These are phyloP conservation scores for Aleiodes leptofemur DNA, from an alignment of 2,888 invertebrate genomes.

Conservation along the genomic window DNA sequence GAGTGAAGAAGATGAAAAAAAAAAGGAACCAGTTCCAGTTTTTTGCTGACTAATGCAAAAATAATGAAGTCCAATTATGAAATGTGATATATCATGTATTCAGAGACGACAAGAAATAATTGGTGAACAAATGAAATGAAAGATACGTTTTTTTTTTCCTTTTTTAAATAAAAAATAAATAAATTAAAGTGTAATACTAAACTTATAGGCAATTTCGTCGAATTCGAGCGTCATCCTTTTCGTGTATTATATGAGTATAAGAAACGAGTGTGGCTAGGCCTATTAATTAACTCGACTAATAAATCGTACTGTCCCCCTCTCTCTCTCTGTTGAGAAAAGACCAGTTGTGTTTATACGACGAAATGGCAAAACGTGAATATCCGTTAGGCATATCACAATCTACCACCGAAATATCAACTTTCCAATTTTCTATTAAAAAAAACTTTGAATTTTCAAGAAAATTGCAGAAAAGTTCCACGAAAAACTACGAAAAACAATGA, in stretches of 20 bases:
- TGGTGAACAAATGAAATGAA: slow-evolving; percentile 34
- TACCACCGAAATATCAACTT: slow-evolving; percentile 53
- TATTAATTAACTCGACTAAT: slow-evolving; percentile 71
- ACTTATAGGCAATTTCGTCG: slow-evolving; percentile 61
- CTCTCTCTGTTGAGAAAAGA: slow-evolving; percentile 45
- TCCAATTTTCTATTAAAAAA: slow-evolving; percentile 49
- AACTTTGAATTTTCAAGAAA: too few species aligned
- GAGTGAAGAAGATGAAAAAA: slow-evolving; percentile 35
- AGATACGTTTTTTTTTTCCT: background rate
- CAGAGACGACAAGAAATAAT: slow-evolving; percentile 43
- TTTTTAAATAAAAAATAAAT: background rate
- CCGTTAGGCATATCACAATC: slow-evolving; percentile 52
- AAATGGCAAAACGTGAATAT: slow-evolving; percentile 39
- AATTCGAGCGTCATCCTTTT: slow-evolving; percentile 53
- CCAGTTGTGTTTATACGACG: background rate
- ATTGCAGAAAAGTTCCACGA: too few species aligned
- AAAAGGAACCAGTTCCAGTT: slow-evolving; percentile 18
- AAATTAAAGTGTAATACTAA: slow-evolving; percentile 25
- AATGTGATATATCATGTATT: slow-evolving; percentile 31
- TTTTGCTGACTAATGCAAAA: slow-evolving; percentile 30
- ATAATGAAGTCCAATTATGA: slow-evolving; percentile 34
- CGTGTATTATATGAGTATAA: slow-evolving; percentile 54
- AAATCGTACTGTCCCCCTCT: slow-evolving; percentile 58
- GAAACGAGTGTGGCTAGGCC: slow-evolving; percentile 52
- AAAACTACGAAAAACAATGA: too few species aligned